Evolutionary conservation across 2,113 vertebrate genomes (phyloP).

Genomic region (Charadrius vociferus): DNA sequence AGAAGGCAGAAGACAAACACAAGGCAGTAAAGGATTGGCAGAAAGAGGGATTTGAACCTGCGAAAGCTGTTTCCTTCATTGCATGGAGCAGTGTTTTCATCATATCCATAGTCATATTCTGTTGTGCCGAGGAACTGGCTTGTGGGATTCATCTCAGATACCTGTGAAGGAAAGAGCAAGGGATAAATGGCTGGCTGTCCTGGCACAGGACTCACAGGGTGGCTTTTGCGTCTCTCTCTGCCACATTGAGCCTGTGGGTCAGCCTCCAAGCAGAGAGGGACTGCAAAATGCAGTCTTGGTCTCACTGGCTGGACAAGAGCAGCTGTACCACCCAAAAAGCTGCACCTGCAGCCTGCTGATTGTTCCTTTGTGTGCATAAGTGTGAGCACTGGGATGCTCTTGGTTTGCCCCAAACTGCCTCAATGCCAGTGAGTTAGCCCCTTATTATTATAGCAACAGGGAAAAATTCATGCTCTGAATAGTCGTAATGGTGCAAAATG

Average conservation of each 20-base stretch:
- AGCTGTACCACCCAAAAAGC: not conserved
- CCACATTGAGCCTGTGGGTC: accelerated
- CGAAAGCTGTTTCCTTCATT: constrained; percentile 25
- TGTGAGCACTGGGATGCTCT: not conserved
- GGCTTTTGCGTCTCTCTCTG: not conserved
- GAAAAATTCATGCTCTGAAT: not conserved
- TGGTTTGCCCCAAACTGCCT: accelerated
- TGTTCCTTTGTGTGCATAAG: accelerated
- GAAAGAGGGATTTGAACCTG: constrained; percentile 65
- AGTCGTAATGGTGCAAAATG: not conserved
- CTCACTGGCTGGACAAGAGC: not conserved
- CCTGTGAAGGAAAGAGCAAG: constrained; percentile 12
- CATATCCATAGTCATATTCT: constrained; percentile 44
- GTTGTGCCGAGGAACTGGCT: constrained; percentile 13
- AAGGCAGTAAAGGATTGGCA: constrained; percentile 80
- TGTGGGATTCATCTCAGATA: constrained; percentile 34
- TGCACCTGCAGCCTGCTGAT: not conserved
- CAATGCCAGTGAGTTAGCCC: not conserved
- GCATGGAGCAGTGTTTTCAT: constrained; percentile 59
- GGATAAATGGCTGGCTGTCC: not conserved
- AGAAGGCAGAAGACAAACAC: constrained; percentile 83
- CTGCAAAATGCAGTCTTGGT: not conserved
- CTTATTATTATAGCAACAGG: not conserved
- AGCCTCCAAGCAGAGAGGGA: not conserved
- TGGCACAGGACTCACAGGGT: not conserved